A percentile compares a stretch with the other conserved stretches of the same genome.
Evolutionary conservation across 2,113 vertebrate genomes (phyloP).

Genomic region (Clinocottus analis): DNA sequence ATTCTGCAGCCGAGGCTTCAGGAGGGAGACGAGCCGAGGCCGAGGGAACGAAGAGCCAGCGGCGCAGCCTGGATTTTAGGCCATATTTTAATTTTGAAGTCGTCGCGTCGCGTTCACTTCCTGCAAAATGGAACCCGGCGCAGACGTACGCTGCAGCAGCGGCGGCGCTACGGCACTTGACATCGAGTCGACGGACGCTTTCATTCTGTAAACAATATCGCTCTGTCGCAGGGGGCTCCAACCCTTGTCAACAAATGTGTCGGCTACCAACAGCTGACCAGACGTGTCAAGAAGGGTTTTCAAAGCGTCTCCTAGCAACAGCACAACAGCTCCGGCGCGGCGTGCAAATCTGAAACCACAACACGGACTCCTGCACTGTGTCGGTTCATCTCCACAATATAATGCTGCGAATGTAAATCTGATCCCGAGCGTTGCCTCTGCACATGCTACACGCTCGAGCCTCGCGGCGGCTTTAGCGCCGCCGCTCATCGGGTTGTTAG

Average conservation of each 20-base stretch:
- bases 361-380: constrained; percentile 9
- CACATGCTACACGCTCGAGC: too few species aligned
- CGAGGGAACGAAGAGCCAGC: constrained; percentile 35
- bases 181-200: constrained; percentile 11
- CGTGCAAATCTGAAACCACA: constrained; percentile 33
- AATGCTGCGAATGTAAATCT: background rate
- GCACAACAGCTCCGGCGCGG: constrained; percentile 43
- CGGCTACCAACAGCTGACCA: constrained; percentile 71
- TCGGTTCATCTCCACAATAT: constrained; percentile 9
- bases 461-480: constrained; percentile 23
- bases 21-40: constrained; percentile 60
- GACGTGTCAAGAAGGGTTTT: constrained; percentile 66
- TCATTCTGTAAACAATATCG: constrained; percentile 51
- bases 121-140: background rate
- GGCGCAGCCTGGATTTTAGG: constrained; percentile 27
- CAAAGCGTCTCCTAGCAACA: constrained; percentile 76
- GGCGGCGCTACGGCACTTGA: background rate
- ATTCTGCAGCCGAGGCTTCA: constrained; percentile 53
- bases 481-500: constrained; percentile 57
- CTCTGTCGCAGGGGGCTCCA: constrained; percentile 42
- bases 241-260: constrained; percentile 62
- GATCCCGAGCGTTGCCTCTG: background rate
- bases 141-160: too few species aligned
- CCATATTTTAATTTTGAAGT: constrained; percentile 47
- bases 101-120: background rate